phyloP scores from a whole-genome alignment of 2,113 vertebrate genomes.

The Thymallus thymallus region DNA sequence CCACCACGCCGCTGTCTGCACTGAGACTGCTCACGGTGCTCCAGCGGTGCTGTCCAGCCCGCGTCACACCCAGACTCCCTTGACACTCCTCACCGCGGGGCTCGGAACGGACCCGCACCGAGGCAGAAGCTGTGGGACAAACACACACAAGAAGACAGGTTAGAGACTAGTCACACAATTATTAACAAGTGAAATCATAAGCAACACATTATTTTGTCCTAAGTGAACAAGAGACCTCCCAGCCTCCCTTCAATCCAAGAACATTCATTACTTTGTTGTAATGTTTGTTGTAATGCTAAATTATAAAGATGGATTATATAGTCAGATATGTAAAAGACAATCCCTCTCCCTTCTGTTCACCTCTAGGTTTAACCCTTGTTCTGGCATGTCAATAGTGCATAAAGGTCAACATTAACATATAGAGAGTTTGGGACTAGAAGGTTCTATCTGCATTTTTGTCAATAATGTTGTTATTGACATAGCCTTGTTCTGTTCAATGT shows the following conservation, averaged over 20 bases:
- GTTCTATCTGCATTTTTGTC: no score
- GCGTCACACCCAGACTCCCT: slow-evolving; percentile 53
- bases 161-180: not conserved
- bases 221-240: no score
- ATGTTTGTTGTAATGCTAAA: not conserved
- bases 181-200: no score
- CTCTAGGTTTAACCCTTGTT: slow-evolving; percentile 26
- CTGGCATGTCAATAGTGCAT: slow-evolving; percentile 3
- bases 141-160: not conserved
- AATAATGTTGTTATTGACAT: no score
- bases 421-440: no score
- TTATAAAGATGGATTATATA: slow-evolving; percentile 4
- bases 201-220: no score
- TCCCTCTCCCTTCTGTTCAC: not conserved
- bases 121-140: slow-evolving; percentile 55
- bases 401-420: not conserved
- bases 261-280: not conserved
- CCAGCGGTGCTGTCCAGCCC: slow-evolving; percentile 80
- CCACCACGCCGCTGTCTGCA: slow-evolving; percentile 86
- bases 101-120: slow-evolving; percentile 67
- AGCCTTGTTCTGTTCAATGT: no score
- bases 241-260: not conserved
- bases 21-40: slow-evolving; percentile 90
- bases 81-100: slow-evolving; percentile 73
- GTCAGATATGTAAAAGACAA: not conserved